A percentile compares a stretch with the other conserved stretches of the same genome.
These are phyloP conservation scores for Cheilinus undulatus DNA, from an alignment of 2,113 vertebrate species.

Conservation along the genomic window DNA sequence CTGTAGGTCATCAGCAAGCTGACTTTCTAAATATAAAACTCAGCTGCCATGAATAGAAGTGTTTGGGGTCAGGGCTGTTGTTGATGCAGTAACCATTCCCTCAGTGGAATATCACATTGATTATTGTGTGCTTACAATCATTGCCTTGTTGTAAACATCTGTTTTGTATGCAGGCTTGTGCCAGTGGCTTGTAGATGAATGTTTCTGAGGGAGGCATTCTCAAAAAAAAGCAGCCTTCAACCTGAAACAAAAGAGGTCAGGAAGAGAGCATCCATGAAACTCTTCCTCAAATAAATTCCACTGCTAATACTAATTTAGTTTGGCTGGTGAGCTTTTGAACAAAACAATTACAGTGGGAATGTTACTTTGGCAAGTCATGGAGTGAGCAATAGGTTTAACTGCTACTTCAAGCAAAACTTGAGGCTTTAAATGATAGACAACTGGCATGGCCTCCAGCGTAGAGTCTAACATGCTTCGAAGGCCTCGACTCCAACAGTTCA, in stretches of 20 bases:
- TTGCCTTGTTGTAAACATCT: slow-evolving; percentile 61
- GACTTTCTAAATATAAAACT: slow-evolving; percentile 29
- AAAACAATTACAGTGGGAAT: neutral
- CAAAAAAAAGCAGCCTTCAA: slow-evolving; percentile 1
- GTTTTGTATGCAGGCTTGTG: slow-evolving; percentile 38
- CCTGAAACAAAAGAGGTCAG: slow-evolving; percentile 6
- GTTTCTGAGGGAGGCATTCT: slow-evolving; percentile 4
- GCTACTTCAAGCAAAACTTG: no score
- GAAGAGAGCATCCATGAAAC: neutral
- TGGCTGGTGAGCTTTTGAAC: neutral
- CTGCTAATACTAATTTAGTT: neutral
- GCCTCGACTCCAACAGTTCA: neutral
- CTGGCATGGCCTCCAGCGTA: neutral
- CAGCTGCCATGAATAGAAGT: neutral
- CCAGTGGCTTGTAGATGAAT: slow-evolving; percentile 8
- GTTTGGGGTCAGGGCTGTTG: slow-evolving; percentile 28
- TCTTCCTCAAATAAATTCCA: neutral
- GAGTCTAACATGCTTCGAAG: neutral
- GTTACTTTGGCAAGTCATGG: neutral
- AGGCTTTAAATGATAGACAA: neutral
- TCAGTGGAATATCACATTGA: slow-evolving; percentile 14
- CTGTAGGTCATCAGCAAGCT: slow-evolving; percentile 4
- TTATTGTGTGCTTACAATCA: slow-evolving; percentile 33
- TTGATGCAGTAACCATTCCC: slow-evolving; percentile 39
- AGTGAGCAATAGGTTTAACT: neutral